A percentile compares a stretch with the other conserved stretches of the same genome.
Evolutionary conservation across 2,113 vertebrate genomes (phyloP).

Genomic region (Epinephelus lanceolatus): DNA sequence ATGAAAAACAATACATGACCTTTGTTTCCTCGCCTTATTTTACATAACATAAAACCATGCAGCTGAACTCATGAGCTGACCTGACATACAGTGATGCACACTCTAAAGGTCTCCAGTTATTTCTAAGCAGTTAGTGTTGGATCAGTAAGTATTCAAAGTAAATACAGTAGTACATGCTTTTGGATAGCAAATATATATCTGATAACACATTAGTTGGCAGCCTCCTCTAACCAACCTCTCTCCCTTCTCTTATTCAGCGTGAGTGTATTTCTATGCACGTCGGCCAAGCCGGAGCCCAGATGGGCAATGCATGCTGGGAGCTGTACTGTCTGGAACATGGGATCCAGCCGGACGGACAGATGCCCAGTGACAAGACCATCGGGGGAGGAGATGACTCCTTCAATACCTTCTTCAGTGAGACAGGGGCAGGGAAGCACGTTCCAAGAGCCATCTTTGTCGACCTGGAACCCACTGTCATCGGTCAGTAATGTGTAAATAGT

Average conservation of each 20-base stretch:
- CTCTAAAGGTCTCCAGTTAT: not conserved
- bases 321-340: constrained; percentile 87
- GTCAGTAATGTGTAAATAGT: constrained; percentile 68
- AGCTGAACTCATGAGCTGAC: not conserved
- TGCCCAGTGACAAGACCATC: constrained; percentile 86
- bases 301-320: constrained; percentile 95
- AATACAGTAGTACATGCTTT: not conserved
- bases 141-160: not conserved
- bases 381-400: constrained; percentile 87
- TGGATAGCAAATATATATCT: not conserved
- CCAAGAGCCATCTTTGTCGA: constrained; percentile 89
- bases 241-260: constrained; percentile 66
- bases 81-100: not conserved
- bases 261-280: constrained; percentile 88
- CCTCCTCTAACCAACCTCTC: not conserved
- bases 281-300: constrained; percentile 94
- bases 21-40: not conserved
- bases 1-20: not conserved
- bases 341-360: constrained; percentile 86
- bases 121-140: not conserved
- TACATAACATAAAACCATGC: not conserved
- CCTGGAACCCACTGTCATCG: constrained; percentile 89
- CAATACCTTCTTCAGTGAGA: constrained; percentile 87
- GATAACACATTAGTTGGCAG: not conserved
- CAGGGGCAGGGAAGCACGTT: constrained; percentile 89